Evolutionary conservation across 2,797 vertebrate species (phyloP).

Genomic region (Lutjanus argentimaculatus): DNA sequence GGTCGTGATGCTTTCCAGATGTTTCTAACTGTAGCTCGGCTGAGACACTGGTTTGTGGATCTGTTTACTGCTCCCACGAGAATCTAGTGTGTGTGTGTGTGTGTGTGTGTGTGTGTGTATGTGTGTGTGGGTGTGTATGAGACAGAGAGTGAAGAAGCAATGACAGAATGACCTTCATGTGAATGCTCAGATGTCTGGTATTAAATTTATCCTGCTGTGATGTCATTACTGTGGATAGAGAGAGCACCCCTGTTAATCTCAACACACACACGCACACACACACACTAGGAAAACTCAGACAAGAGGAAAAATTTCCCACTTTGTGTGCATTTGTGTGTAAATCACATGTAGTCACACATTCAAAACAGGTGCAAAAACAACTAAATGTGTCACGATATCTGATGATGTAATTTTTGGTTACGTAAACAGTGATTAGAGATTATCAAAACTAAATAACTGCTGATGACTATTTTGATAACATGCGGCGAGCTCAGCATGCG

Average conservation of each 20-base stretch:
- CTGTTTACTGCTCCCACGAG: slow-evolving; percentile 33
- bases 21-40: slow-evolving; percentile 35
- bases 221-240: slow-evolving; percentile 33
- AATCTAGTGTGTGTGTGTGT: slow-evolving; percentile 10
- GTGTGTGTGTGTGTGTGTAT: slow-evolving; percentile 21
- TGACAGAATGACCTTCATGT: slow-evolving; percentile 55
- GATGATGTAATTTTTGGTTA: slow-evolving; percentile 58
- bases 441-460: slow-evolving; percentile 48
- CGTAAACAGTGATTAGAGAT: slow-evolving; percentile 50
- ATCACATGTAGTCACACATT: slow-evolving; percentile 12
- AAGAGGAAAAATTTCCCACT: neutral
- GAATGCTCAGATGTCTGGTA: slow-evolving; percentile 46
- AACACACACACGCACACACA: slow-evolving; percentile 14
- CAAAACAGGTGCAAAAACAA: slow-evolving; percentile 16
- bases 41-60: slow-evolving; percentile 39
- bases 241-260: slow-evolving; percentile 44
- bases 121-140: slow-evolving; percentile 5
- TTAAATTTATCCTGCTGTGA: slow-evolving; percentile 56
- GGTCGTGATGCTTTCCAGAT: slow-evolving; percentile 61
- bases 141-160: slow-evolving; percentile 29
- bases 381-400: slow-evolving; percentile 17
- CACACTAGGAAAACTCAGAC: neutral
- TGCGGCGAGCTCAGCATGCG: slow-evolving; percentile 26
- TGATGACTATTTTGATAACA: slow-evolving; percentile 52
- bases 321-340: neutral